A percentile compares a stretch with the other conserved stretches of the same genome.
Conservation (phyloP, 1,140 invertebrate genomes). For the Drosophila bocki region DNA sequence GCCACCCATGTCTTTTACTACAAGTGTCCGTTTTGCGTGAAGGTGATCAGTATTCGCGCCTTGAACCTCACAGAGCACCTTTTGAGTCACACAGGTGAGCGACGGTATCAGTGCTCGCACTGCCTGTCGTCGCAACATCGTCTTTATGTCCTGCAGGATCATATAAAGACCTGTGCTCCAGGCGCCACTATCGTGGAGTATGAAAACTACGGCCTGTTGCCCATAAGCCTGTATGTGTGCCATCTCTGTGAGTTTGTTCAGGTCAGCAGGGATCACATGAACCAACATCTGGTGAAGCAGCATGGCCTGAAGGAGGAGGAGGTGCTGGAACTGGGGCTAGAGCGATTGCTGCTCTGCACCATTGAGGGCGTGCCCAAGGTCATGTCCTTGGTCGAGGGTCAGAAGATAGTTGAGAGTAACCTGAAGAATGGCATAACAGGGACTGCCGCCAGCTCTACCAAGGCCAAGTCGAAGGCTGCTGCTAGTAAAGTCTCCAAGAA, state of each 20-base stretch:
- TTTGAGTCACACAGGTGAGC: conserved; percentile 88
- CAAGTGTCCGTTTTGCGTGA: conserved; percentile 67
- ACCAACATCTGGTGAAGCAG: conserved; percentile 86
- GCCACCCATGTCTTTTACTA: background rate
- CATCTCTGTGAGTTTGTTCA: conserved; percentile 88
- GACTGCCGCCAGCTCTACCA: background rate
- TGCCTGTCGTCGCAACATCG: conserved; percentile 76
- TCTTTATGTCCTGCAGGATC: background rate
- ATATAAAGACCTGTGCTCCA: conserved; percentile 24
- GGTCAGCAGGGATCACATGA: conserved; percentile 85
- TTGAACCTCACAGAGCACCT: conserved; percentile 86
- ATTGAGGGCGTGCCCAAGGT: background rate
- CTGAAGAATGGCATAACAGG: background rate
- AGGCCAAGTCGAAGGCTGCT: background rate
- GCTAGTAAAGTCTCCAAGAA: background rate
- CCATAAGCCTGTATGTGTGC: conserved; percentile 86
- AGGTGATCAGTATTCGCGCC: conserved; percentile 9
- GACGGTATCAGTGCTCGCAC: conserved; percentile 86
- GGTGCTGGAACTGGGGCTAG: background rate
- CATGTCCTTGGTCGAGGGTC: background rate
- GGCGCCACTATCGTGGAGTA: background rate
- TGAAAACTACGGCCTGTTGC: background rate
- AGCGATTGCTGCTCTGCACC: conserved; percentile 34
- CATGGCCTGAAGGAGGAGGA: conserved; percentile 68
- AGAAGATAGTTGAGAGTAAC: background rate